Base-by-base conservation (phyloP, 2,113 vertebrate genomes). In the Mohoua ochrocephala region DNA sequence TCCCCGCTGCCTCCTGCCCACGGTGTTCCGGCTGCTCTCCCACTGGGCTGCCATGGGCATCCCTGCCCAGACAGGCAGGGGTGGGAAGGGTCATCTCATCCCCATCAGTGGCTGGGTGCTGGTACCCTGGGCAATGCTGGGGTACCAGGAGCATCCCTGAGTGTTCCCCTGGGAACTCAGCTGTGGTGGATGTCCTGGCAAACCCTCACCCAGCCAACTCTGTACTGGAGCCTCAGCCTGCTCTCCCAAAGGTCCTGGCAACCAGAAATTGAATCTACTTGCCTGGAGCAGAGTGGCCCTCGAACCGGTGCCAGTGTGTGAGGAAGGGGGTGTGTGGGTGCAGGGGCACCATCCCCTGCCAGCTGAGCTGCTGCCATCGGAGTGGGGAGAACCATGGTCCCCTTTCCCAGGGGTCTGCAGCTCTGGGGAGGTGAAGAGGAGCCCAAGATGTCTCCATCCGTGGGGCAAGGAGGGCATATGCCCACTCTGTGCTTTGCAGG, bases 331-430 rank as follows among this genome's bases (percentile, higher is more conserved):
- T 12, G 47, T 1, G 0, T 60, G 39, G 27, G 19, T 65, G 30
- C 22, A 41, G 56, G 41, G 35, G 26, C 26, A 65, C 35, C 2
- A 1, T 54, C 13, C n/a, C 39, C 30, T 82, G 45, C 41, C 79
- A 28, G 53, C 73, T 54, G 61, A 67, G 39, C 77, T 67, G 71
- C 31, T 84, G 63, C 71, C 26, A 2, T 47, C 0, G 0, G 14
- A 9, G 52, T 5, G 10, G 67, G 41, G 21, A 61, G 41, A 67
- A 4, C 10, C 3, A 0, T 0, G 1, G 15, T 13, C 13, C 31
- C 42, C 57, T 44, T 44, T 68, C n/a, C 23, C 37, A 3, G 44
- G 47, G 24, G 2, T 37, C 70, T 42, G 76, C 57, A 50, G 56
- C 13, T n/a, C 54, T 4, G 15, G 45, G 45, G 16, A 3, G 22